These are phyloP conservation scores for Melanotaenia nigrans DNA, from an alignment of 2,797 vertebrate species.

Conservation along the genomic window DNA sequence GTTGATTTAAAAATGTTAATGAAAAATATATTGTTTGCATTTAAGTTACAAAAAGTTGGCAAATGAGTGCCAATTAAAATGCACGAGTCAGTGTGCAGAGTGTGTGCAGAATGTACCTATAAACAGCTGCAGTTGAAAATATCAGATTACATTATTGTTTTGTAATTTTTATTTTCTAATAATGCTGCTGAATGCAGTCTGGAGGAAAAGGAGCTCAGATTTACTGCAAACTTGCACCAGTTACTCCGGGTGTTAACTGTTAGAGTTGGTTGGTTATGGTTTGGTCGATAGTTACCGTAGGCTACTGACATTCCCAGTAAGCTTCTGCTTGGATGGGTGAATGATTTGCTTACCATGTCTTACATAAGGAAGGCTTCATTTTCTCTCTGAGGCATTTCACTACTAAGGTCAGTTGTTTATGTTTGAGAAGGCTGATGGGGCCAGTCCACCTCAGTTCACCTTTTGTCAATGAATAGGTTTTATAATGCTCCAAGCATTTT, in stretches of 20 bases:
- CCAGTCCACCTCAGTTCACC: conserved; percentile 8
- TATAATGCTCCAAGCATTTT: not conserved
- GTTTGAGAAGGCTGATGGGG: conserved; percentile 6
- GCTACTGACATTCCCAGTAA: conserved; percentile 53
- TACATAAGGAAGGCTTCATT: conserved; percentile 43
- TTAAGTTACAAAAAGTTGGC: not conserved
- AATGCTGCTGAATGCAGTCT: conserved; percentile 1
- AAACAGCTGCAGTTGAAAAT: conserved; percentile 1
- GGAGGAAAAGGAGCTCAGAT: not conserved
- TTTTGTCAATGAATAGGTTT: not conserved
- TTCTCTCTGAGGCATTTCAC: conserved; percentile 12
- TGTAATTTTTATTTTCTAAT: conserved; percentile 7
- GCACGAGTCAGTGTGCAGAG: not conserved
- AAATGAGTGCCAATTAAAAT: conserved; percentile 8
- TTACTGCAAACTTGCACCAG: conserved; percentile 8
- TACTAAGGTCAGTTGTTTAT: conserved; percentile 11
- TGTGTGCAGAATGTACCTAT: not conserved
- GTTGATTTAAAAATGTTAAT: not conserved
- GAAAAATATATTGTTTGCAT: not conserved
- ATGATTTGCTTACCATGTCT: conserved; percentile 56
- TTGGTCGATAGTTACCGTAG: conserved; percentile 30
- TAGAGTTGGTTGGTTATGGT: conserved; percentile 30
- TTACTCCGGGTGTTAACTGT: conserved; percentile 37
- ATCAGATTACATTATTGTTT: not conserved
- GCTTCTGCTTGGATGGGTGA: conserved; percentile 63